phyloP scores from a whole-genome alignment of 2,797 vertebrate genomes.

The Danio aesculapii region DNA sequence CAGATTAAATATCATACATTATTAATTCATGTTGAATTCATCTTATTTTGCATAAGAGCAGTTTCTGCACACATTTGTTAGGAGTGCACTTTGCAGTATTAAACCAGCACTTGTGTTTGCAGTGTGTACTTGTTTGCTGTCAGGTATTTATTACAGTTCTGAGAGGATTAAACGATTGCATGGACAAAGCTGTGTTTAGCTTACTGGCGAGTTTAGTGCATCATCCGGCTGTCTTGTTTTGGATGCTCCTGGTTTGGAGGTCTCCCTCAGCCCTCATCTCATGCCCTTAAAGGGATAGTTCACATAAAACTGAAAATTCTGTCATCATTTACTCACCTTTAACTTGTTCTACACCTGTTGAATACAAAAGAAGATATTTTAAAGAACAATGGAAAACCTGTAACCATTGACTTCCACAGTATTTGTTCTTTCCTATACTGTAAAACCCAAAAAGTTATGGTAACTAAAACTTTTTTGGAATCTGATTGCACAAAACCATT shows the following conservation, averaged over 20 bases:
- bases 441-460: too few species aligned
- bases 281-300: neutral
- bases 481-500: too few species aligned
- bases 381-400: too few species aligned
- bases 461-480: too few species aligned
- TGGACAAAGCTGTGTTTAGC: conserved; percentile 61
- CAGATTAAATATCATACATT: neutral
- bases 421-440: too few species aligned
- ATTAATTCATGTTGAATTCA: neutral
- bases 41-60: neutral
- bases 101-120: conserved; percentile 40
- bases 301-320: too few species aligned
- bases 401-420: too few species aligned
- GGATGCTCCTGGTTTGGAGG: conserved; percentile 4
- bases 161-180: conserved; percentile 63
- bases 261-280: neutral
- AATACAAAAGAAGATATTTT: too few species aligned
- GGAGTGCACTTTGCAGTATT: conserved; percentile 10
- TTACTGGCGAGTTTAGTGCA: conserved; percentile 56
- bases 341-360: too few species aligned
- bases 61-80: neutral
- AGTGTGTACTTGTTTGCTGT: conserved; percentile 48
- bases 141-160: conserved; percentile 59
- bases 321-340: neutral
- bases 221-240: conserved; percentile 46